Evolutionary conservation across 2,888 invertebrate species (phyloP), one percentile per base, ranked within the genome.

Genomic region (Heliconius charithonia): DNA sequence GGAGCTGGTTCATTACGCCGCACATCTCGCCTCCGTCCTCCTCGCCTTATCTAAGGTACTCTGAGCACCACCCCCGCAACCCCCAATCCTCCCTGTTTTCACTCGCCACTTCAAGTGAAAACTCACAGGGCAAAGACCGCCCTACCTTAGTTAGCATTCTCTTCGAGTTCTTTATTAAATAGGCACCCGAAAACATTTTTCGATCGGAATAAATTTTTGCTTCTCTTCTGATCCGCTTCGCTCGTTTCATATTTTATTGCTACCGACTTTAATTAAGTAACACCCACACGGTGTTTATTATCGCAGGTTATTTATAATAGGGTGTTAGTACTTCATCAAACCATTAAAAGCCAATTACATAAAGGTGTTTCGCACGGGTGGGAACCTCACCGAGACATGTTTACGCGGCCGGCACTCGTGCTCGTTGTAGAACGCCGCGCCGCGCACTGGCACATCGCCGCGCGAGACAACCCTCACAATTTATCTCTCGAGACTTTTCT

Each of bases 61-160:
- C 93, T 90, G 93, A 92, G 91, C 91, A 90, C 88, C 92, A 87
- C 92, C 91, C 90, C 90, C 85, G 83, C 82, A 84, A 82, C 88
- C 90, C 88, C 87, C 83, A 80, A 74, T 83, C 85, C 84, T 69
- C 87, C 89, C 87, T 85, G 84, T 87, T 81, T 88, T 89, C 90
- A 88, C 91, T 89, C 91, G 91, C 93, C 92, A 90, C 91, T 92
- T 93, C 91, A 90, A 94, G 93, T 94, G 93, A 93, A 94, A 94
- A 93, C 93, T 93, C 94, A 88, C 89, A 92, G 92, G 92, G 93
- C 91, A 93, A 92, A 93, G 92, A 93, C 72, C 72, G 92, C 93
- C 93, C 93, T 92, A 92, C 93, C 93, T 95, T 94, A 93, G 93
- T 95, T 94, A 93, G 93, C 94, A 94, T 94, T 94, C 94, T 93